Base-by-base conservation (phyloP, 2,797 vertebrate genomes). In the Sebastes trivittatus region DNA sequence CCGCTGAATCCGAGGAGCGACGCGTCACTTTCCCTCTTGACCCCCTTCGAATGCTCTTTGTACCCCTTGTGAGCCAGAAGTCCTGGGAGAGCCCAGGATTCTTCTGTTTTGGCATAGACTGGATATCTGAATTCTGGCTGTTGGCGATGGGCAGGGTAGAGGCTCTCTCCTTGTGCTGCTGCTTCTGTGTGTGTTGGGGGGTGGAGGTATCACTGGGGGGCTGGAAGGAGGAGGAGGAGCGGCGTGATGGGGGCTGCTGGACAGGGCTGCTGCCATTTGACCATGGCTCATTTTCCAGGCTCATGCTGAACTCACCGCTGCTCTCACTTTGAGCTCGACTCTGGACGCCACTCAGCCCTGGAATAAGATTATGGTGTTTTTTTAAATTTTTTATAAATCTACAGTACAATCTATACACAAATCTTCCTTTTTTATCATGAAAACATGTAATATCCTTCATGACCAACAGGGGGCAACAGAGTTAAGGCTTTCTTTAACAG, bases 301-400 rank as follows among this genome's bases (percentile, higher is more conserved):
- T 95, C 83, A 97, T 83, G 86, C 95, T 98, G 88, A 97, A 98
- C 80, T 98, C 98, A 23, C 97, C 97, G 2, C 97, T 98, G 96
- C 97, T 98, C 90, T 98, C 97, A 81, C 98, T 99, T 36, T 97
- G 97, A 2, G 97, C 97, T 72, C 97, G 96, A 94, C 96, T 97
- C 89, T 96, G 96, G 76, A 82, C 14, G 4, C 87, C 95, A 88
- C 92, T 95, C 85, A 94, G 20, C 62, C 74, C 94, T 94, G 87
- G 6, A 77, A 80, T 68, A 11, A 82, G 7, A 78, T 29, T 7
- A 79, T 7, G 4, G 14, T 11, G n/a, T 25, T 46, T 64, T 34
- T 29, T 61, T 58, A 4, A 0, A 6, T 42, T 42, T 38, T 42
- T 42, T 6, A 42, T 42, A 8, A 49, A 49, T 49, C 46, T 49